Conservation (phyloP, 2,888 invertebrate species). For the Kryphioiulus occultus region DNA sequence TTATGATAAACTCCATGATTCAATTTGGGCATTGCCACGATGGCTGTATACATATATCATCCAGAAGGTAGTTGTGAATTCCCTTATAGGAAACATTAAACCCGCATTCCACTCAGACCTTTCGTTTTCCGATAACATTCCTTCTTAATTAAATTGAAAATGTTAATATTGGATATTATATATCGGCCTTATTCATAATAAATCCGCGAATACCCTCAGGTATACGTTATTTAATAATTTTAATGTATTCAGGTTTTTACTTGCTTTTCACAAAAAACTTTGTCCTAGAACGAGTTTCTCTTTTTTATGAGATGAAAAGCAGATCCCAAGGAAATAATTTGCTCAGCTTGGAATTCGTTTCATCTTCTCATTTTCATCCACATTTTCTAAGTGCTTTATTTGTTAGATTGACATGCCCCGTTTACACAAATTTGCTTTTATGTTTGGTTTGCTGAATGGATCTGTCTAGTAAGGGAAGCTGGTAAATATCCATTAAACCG, state of each 20-base stretch:
- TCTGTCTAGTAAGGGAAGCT: neutral
- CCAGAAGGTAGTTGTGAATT: neutral
- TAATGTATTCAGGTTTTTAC: too few relatives aligned
- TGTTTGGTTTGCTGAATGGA: constrained; percentile 33
- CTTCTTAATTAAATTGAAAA: neutral
- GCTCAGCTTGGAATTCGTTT: neutral
- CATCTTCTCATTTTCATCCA: neutral
- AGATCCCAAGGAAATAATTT: neutral
- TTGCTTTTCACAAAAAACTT: too few relatives aligned
- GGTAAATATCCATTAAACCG: constrained; percentile 20
- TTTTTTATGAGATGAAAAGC: neutral
- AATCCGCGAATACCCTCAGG: too few relatives aligned
- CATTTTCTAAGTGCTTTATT: constrained; percentile 1
- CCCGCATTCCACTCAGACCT: neutral
- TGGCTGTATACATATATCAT: neutral
- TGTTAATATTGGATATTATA: too few relatives aligned
- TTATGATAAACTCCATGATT: neutral
- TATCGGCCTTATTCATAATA: too few relatives aligned
- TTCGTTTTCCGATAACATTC: neutral
- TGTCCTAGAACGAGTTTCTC: too few relatives aligned
- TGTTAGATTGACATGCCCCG: neutral
- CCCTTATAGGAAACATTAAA: neutral
- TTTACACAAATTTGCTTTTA: constrained; percentile 32
- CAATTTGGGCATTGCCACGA: neutral
- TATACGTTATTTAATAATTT: too few relatives aligned